Evolutionary conservation across 2,888 invertebrate genomes (phyloP).

Genomic region (Thysanoteuthis rhombus): DNA sequence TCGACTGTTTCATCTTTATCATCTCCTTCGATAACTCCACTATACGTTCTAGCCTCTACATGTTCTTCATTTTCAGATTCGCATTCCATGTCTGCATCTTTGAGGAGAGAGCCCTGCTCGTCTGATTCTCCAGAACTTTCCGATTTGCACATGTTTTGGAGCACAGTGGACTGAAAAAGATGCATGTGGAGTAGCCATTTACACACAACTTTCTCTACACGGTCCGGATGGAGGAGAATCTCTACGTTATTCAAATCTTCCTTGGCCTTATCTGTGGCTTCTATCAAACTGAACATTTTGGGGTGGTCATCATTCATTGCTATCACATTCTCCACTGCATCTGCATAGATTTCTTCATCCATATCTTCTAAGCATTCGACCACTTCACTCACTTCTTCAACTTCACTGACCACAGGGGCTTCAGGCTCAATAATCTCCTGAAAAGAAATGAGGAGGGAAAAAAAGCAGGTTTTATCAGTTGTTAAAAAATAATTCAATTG

Average conservation of each 20-base stretch:
- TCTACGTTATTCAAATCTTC: background rate
- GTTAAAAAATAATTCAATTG: too few species aligned
- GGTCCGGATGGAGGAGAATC: slow-evolving; percentile 20
- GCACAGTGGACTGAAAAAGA: background rate
- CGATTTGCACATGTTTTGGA: background rate
- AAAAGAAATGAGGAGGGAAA: background rate
- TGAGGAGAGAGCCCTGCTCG: background rate
- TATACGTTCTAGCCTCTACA: background rate
- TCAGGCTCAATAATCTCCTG: background rate
- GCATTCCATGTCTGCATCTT: background rate
- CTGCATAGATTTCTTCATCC: background rate
- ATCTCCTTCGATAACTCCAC: background rate
- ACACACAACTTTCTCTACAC: background rate
- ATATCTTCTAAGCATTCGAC: background rate
- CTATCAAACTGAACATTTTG: background rate
- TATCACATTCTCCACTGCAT: background rate
- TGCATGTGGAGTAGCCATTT: slow-evolving; percentile 14
- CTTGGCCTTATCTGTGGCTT: background rate
- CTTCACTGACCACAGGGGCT: background rate
- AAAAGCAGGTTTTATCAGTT: too few species aligned
- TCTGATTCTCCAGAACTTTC: background rate
- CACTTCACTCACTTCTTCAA: background rate
- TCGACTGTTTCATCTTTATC: background rate
- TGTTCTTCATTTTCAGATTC: background rate
- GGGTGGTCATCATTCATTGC: background rate